Conservation (phyloP, 2,888 invertebrate genomes). For the Phorcus lineatus region DNA sequence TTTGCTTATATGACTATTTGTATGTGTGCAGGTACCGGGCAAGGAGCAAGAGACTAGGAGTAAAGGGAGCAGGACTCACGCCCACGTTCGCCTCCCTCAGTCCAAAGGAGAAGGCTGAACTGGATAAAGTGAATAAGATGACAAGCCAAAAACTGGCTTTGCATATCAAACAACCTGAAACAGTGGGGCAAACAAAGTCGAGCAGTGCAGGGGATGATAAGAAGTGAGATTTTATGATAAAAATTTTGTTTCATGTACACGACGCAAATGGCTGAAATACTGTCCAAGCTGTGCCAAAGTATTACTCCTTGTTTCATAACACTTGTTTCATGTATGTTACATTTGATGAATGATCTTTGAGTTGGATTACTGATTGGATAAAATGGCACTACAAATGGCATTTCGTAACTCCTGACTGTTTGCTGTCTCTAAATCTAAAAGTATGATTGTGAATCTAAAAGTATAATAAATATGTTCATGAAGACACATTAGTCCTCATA, state of each 20-base stretch:
- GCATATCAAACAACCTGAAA: background rate
- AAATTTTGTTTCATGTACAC: background rate
- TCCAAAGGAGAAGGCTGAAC: conserved; percentile 40
- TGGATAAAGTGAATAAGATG: conserved; percentile 39
- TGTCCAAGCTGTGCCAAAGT: too few species aligned
- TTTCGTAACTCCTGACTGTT: too few species aligned
- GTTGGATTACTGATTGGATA: too few species aligned
- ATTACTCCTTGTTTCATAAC: too few species aligned
- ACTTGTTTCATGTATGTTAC: too few species aligned
- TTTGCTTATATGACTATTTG: background rate
- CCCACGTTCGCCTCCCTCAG: conserved; percentile 33
- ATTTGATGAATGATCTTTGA: background rate
- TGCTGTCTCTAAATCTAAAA: too few species aligned
- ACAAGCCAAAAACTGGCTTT: conserved; percentile 32
- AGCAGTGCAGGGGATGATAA: background rate
- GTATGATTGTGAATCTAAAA: too few species aligned
- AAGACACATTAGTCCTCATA: too few species aligned
- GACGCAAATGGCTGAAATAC: too few species aligned
- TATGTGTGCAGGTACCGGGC: conserved; percentile 51
- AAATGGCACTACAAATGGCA: too few species aligned
- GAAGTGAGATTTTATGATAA: background rate
- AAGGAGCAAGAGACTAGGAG: conserved; percentile 51
- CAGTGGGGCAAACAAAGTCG: background rate
- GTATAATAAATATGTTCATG: too few species aligned
- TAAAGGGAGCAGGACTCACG: conserved; percentile 14